phyloP scores from a whole-genome alignment of 1,140 invertebrate genomes.

The Fopius arisanus region DNA sequence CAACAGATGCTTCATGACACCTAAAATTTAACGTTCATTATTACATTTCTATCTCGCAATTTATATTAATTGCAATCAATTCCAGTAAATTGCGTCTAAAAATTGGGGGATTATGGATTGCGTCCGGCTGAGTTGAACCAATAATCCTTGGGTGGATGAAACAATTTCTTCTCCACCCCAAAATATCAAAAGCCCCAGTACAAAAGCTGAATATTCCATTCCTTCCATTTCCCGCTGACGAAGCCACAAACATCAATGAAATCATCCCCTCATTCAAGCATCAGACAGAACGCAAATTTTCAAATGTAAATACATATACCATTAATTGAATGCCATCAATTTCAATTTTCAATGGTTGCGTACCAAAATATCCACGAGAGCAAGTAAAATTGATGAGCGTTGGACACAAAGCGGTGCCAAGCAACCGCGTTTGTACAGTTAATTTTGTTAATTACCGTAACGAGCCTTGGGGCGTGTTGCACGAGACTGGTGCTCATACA shows the following conservation, averaged over 20 bases:
- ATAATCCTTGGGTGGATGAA: no score
- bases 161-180: no score
- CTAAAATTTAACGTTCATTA: no score
- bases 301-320: not conserved
- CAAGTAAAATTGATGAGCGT: not conserved
- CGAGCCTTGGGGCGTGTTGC: constrained; percentile 17
- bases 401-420: not conserved
- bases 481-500: not conserved
- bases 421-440: constrained; percentile 26
- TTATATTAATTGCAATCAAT: no score
- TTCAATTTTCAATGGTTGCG: not conserved
- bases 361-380: not conserved
- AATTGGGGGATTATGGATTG: no score
- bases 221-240: not conserved
- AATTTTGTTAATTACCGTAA: constrained; percentile 49
- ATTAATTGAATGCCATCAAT: not conserved
- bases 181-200: not conserved
- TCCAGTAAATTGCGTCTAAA: no score
- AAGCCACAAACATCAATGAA: not conserved
- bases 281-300: not conserved
- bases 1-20: no score
- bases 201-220: not conserved
- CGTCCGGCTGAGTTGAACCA: no score
- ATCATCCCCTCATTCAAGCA: not conserved
- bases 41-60: no score